Evolutionary conservation across 1,140 invertebrate genomes (phyloP).

Genomic region (Pogonomyrmex barbatus): DNA sequence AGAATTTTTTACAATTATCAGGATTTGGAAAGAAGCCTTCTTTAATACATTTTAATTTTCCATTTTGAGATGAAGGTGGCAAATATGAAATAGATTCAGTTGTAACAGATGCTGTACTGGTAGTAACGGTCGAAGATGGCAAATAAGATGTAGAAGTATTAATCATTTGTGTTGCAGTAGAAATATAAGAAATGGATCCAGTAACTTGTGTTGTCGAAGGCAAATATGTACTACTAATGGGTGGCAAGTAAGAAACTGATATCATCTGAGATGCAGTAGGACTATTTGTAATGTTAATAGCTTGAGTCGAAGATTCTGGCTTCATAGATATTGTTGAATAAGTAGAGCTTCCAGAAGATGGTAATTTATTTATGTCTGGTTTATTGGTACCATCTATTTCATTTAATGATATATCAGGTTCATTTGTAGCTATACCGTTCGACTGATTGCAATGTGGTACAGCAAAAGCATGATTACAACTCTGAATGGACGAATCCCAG

Average conservation of each 20-base stretch:
- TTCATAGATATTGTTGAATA: neutral
- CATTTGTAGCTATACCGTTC: neutral
- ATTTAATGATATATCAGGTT: slow-evolving; percentile 23
- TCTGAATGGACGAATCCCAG: slow-evolving; percentile 79
- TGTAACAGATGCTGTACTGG: neutral
- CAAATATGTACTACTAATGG: slow-evolving; percentile 15
- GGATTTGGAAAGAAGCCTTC: slow-evolving; percentile 90
- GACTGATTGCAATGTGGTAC: slow-evolving; percentile 53
- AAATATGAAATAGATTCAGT: slow-evolving; percentile 33
- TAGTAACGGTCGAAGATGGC: slow-evolving; percentile 28
- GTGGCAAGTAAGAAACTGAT: slow-evolving; percentile 40
- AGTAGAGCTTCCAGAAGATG: slow-evolving; percentile 19
- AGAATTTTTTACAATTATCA: slow-evolving; percentile 87
- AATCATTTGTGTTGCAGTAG: slow-evolving; percentile 6
- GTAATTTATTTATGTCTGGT: slow-evolving; percentile 81
- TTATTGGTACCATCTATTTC: slow-evolving; percentile 21
- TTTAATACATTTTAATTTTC: slow-evolving; percentile 82
- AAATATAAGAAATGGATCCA: neutral
- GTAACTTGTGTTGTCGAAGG: slow-evolving; percentile 17
- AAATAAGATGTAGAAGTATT: slow-evolving; percentile 40
- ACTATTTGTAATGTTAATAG: neutral
- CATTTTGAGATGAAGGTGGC: slow-evolving; percentile 37
- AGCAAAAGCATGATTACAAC: slow-evolving; percentile 70
- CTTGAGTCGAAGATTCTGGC: slow-evolving; percentile 28
- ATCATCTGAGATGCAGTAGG: neutral